Base-by-base conservation (phyloP, 1,140 invertebrate species). In the Sminthurinus signatus region DNA sequence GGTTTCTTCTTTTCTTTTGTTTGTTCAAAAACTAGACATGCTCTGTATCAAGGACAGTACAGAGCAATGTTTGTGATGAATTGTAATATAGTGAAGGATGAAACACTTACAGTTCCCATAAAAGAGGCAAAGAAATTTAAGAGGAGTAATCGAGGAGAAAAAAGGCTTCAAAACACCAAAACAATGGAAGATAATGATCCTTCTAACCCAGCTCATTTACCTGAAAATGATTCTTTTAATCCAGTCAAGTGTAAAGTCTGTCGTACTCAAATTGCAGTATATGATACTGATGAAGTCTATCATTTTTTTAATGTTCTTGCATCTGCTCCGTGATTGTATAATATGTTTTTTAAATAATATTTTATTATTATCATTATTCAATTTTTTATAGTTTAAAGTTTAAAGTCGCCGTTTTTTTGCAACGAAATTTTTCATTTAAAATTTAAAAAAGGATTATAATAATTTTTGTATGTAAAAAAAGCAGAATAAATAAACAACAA, bases 11-110 rank as follows among this genome's bases (percentile, higher is more conserved):
- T n/a, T n/a, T n/a, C n/a, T n/a, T n/a, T n/a, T n/a, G n/a, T n/a
- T n/a, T n/a, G n/a, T n/a, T n/a, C n/a, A n/a, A n/a, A n/a, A n/a
- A n/a, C n/a, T n/a, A n/a, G 78, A 78, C 82, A 72, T 67, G 69
- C 51, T 29, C 59, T 64, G 15, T 69, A 71, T 46, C 43, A 31
- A 8, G 62, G 62, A 54, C 84, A 85, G 68, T 85, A 83, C 73
- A 73, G 84, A 67, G 84, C 84, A 4, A 85, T 85, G 84, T 85
- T 85, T 78, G 83, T 84, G 0, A 77, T 75, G 67, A 84, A 85
- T 71, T 85, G 84, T 75, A 67, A 52, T 23, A 75, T 83, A 1
- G 77, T 82, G 60, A 69, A 67, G 25, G 64, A 59, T 14, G 77
- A 83, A 73, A 69, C 73, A 15, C 72, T 85, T 8, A 65, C 75